Conservation (phyloP, 2,888 invertebrate species). For the Polydrusus pterygomalis region DNA sequence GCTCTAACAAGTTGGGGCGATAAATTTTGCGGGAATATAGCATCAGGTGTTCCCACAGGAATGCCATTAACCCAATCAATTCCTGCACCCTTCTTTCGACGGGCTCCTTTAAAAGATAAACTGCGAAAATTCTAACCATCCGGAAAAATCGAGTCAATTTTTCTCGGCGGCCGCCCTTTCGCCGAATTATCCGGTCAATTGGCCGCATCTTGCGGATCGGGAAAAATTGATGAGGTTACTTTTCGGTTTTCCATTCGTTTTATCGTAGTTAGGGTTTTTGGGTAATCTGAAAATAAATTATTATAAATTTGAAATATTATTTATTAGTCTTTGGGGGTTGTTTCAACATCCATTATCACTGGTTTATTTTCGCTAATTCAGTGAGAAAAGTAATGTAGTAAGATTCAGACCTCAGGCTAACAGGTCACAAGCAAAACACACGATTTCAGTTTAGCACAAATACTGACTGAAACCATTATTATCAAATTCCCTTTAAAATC, state of each 20-base stretch:
- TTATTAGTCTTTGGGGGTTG: too few species aligned
- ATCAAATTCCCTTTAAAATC: conserved; percentile 8
- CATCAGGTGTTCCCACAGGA: conserved; percentile 52
- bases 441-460: neutral
- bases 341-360: too few species aligned
- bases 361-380: too few species aligned
- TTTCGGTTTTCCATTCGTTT: conserved; percentile 8
- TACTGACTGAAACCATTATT: neutral
- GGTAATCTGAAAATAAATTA: neutral
- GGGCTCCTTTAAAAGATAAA: conserved; percentile 55
- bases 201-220: conserved; percentile 43
- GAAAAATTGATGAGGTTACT: conserved; percentile 27
- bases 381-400: too few species aligned
- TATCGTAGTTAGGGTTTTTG: conserved; percentile 10
- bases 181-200: conserved; percentile 53
- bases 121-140: conserved; percentile 53
- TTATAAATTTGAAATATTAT: too few species aligned
- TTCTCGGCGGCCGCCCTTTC: conserved; percentile 53
- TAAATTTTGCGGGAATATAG: conserved; percentile 11
- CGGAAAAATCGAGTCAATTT: conserved; percentile 58
- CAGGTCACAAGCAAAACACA: too few species aligned
- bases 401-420: too few species aligned
- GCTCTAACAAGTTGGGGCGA: too few species aligned
- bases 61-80: conserved; percentile 51
- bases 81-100: conserved; percentile 50